Conservation (phyloP, 2,113 vertebrate species). For the Monopterus albus region DNA sequence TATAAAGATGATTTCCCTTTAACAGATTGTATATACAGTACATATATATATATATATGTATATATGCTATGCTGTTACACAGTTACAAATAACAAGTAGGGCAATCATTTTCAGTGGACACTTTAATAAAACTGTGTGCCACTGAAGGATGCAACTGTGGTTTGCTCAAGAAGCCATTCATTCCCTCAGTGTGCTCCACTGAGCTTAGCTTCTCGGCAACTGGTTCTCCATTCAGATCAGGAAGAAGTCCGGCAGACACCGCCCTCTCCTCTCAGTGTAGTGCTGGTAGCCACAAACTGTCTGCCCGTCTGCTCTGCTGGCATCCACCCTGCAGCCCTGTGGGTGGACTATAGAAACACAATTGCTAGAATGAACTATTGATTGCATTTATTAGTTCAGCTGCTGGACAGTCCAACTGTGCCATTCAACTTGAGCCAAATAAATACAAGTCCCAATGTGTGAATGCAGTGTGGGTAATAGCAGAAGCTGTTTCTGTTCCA, state of each 20-base stretch:
- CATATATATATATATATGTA: no score
- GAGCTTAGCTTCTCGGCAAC: slow-evolving; percentile 49
- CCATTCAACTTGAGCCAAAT: slow-evolving; percentile 50
- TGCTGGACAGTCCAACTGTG: slow-evolving; percentile 33
- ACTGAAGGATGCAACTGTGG: no score
- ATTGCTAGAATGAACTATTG: slow-evolving; percentile 7
- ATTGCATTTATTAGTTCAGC: not conserved
- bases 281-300: slow-evolving; percentile 56
- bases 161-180: slow-evolving; percentile 35
- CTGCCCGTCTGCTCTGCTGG: slow-evolving; percentile 76
- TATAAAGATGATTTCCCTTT: not conserved
- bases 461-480: no score
- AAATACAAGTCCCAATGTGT: not conserved
- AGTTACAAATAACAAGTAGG: no score
- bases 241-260: slow-evolving; percentile 38
- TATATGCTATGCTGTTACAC: no score
- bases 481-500: no score
- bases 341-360: slow-evolving; percentile 13
- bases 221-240: slow-evolving; percentile 52
- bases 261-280: slow-evolving; percentile 12
- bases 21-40: no score
- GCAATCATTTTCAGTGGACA: no score
- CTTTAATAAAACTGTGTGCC: slow-evolving; percentile 8
- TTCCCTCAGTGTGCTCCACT: not conserved
- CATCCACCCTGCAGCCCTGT: slow-evolving; percentile 2